Percentiles rank a stretch among this genome's conserved stretches.
These are phyloP conservation scores for Marronus borbonicus DNA, from an alignment of 2,888 invertebrate species.

Conservation along the genomic window DNA sequence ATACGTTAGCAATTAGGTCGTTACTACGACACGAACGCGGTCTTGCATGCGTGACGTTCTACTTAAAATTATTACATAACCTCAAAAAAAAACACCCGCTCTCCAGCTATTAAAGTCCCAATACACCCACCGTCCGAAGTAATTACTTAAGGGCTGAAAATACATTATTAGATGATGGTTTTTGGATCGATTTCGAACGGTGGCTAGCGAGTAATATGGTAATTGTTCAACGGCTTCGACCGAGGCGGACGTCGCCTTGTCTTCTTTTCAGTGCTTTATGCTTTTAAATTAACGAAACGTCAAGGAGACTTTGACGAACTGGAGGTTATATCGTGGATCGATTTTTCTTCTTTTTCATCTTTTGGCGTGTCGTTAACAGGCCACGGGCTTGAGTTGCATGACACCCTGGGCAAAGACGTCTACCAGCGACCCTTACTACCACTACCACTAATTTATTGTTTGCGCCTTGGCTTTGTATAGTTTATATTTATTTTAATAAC, in stretches of 20 bases:
- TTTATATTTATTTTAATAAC: too few relatives aligned
- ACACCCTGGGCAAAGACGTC: too few relatives aligned
- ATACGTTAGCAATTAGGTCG: too few relatives aligned
- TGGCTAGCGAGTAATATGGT: slow-evolving; percentile 22
- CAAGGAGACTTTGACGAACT: background rate
- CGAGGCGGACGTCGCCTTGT: slow-evolving; percentile 52
- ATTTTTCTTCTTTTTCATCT: too few relatives aligned
- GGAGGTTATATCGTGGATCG: too few relatives aligned
- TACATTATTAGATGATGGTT: slow-evolving; percentile 26
- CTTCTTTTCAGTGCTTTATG: background rate
- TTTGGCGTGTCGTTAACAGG: too few relatives aligned
- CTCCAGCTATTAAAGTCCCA: slow-evolving; percentile 26
- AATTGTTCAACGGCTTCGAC: slow-evolving; percentile 59
- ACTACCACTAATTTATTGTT: too few relatives aligned
- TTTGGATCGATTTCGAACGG: slow-evolving; percentile 16
- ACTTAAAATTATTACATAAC: slow-evolving; percentile 30
- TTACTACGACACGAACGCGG: background rate
- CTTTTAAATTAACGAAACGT: background rate
- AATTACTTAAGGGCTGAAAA: slow-evolving; percentile 32
- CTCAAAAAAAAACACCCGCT: slow-evolving; percentile 1
- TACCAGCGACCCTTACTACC: too few relatives aligned
- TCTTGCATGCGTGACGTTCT: slow-evolving; percentile 21
- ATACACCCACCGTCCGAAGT: background rate
- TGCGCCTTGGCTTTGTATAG: too few relatives aligned
- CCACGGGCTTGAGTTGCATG: too few relatives aligned